Evolutionary conservation across 1,140 invertebrate genomes (phyloP).

Genomic region (Teleopsis dalmanni): DNA sequence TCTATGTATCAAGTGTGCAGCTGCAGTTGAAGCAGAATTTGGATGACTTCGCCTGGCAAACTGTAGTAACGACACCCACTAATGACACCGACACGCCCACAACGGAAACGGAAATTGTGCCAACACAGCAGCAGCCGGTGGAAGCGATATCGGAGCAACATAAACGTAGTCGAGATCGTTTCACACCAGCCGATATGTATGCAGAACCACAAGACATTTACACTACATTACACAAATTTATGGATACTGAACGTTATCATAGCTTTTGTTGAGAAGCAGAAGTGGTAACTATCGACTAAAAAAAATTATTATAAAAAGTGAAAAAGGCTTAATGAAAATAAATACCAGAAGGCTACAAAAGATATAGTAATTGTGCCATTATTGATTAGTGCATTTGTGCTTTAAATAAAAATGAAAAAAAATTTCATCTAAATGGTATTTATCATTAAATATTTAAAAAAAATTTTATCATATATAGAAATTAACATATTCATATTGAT

Average conservation of each 20-base stretch:
- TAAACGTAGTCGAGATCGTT: conserved; percentile 1
- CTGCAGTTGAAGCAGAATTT: conserved; percentile 19
- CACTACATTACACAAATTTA: conserved; percentile 8
- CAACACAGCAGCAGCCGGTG: not conserved
- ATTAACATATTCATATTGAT: too few relatives aligned
- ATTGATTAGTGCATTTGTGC: too few relatives aligned
- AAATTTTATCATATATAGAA: too few relatives aligned
- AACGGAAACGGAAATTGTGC: not conserved
- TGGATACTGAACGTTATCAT: conserved; percentile 15
- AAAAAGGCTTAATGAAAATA: too few relatives aligned
- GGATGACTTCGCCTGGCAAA: conserved; percentile 29
- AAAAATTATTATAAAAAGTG: too few relatives aligned
- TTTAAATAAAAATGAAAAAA: too few relatives aligned
- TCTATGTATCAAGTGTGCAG: conserved; percentile 24
- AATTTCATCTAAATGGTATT: too few relatives aligned
- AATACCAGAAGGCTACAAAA: too few relatives aligned
- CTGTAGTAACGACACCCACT: conserved; percentile 18
- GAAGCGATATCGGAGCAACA: conserved; percentile 2
- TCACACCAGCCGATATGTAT: not conserved
- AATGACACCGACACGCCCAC: not conserved
- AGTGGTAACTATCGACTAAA: too few relatives aligned
- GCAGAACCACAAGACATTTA: not conserved
- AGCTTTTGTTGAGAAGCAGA: too few relatives aligned
- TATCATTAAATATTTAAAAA: too few relatives aligned
- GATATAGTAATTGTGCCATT: too few relatives aligned